A percentile compares a stretch with the other conserved stretches of the same genome.
Evolutionary conservation across 2,797 vertebrate genomes (phyloP).

Genomic region (Ispidina picta): DNA sequence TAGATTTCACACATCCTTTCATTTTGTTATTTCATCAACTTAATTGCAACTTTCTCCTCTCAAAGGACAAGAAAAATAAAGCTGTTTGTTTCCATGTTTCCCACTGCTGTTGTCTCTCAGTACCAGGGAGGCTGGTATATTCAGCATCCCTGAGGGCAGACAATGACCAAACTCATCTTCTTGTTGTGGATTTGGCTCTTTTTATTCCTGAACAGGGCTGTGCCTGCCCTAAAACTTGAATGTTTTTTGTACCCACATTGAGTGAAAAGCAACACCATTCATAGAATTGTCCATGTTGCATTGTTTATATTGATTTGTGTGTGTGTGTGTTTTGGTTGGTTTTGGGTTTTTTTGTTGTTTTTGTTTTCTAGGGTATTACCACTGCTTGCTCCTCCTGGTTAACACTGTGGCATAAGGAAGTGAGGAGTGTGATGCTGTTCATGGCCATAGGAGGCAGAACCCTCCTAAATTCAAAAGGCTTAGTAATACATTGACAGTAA

Average conservation of each 20-base stretch:
- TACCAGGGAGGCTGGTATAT: not conserved
- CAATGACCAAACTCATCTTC: not conserved
- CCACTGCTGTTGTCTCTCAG: not conserved
- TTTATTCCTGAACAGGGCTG: not conserved
- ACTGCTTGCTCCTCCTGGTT: not conserved
- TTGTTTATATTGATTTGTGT: not conserved
- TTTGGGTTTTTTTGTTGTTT: no score
- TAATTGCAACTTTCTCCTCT: not conserved
- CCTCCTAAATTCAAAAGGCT: not conserved
- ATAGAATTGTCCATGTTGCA: not conserved
- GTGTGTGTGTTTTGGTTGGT: not conserved
- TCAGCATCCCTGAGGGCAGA: accelerated
- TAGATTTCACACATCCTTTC: not conserved
- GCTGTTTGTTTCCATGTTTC: not conserved
- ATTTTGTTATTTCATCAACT: not conserved
- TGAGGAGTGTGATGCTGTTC: not conserved
- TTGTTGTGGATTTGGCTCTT: not conserved
- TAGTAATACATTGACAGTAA: not conserved
- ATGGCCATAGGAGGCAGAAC: not conserved
- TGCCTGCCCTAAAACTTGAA: not conserved
- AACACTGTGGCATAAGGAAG: not conserved
- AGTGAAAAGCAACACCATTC: not conserved
- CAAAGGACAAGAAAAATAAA: not conserved
- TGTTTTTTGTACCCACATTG: not conserved
- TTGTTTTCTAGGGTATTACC: not conserved